Conservation (phyloP, 2,797 vertebrate genomes). For the Cephalopachus bancanus region DNA sequence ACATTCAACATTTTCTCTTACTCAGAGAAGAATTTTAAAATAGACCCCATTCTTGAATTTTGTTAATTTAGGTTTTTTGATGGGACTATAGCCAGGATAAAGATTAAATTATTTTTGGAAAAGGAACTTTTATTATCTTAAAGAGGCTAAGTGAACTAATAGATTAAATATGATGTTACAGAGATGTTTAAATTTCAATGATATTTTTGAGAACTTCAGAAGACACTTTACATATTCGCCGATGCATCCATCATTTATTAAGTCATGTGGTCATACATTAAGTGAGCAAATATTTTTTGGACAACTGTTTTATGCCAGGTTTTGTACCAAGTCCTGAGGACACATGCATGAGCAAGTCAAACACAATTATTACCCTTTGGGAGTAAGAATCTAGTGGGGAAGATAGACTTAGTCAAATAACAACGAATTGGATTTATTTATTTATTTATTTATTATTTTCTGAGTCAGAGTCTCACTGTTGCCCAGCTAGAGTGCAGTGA, state of each 20-base stretch:
- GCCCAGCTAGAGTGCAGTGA: too few relatives aligned
- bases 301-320: not conserved
- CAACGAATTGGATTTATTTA: not conserved
- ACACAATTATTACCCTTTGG: not conserved
- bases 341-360: not conserved
- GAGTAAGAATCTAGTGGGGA: not conserved
- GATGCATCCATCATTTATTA: not conserved
- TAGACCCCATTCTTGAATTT: not conserved
- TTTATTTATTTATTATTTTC: not conserved
- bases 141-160: not conserved
- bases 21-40: not conserved
- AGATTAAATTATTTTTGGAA: conserved; percentile 39
- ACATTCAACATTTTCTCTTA: not conserved
- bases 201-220: conserved; percentile 37
- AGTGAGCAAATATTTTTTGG: conserved; percentile 28
- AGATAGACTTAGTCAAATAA: conserved; percentile 8
- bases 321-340: not conserved
- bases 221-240: not conserved
- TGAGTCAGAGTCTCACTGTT: not conserved
- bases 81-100: not conserved
- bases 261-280: not conserved
- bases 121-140: not conserved
- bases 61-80: conserved; percentile 5
- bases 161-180: conserved; percentile 1
- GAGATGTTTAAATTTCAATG: conserved; percentile 26